Evolutionary conservation across 2,797 vertebrate genomes (phyloP), one percentile per base, ranked within the genome.

Genomic region (Phalloptychus januarius): DNA sequence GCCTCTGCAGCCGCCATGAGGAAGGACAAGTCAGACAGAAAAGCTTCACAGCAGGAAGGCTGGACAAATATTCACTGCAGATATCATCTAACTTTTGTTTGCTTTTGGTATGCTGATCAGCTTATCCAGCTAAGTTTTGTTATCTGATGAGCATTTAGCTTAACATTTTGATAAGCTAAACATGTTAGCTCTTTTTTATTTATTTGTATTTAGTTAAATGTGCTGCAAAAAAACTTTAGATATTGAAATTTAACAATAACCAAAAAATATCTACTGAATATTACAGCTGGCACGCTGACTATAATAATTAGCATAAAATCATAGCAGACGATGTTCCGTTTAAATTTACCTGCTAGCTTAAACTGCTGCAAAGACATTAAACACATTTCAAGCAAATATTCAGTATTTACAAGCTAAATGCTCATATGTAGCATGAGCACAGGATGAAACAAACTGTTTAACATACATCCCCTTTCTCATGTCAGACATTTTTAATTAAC

Each of bases 1-100:
- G 52, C 38, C 1, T 81, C 76, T 33, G 70, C 72, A 54, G 25
- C 38, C 0, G 74, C 58, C n/a, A 3, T 1, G 15, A 0, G 70
- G 73, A 76, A 72, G 85, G 70, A 0, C 50, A 84, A 87, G 36
- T 79, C 86, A 85, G 84, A 23, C 1, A 28, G 56, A 23, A 13
- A 52, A 75, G 70, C 83, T 54, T 65, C 5, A 69, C 83, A 70
- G 65, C 52, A 45, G 0, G 1, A 0, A 1, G 79, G 76, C 80
- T 38, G 81, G 78, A 88, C 80, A 45, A 28, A 23, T 58, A 48
- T 2, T 38, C 42, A 16, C 15, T 0, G 4, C 13, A 58, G 28
- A n/a, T 11, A 1, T 11, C 50, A 7, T 23, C 20, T 25, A 52
- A 23, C 50, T 11, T 10, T 11, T 11, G 20, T 3, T 52, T 23